A percentile compares a stretch with the other conserved stretches of the same genome.
phyloP scores from a whole-genome alignment of 2,888 invertebrate genomes.

The Leucozona laternaria region DNA sequence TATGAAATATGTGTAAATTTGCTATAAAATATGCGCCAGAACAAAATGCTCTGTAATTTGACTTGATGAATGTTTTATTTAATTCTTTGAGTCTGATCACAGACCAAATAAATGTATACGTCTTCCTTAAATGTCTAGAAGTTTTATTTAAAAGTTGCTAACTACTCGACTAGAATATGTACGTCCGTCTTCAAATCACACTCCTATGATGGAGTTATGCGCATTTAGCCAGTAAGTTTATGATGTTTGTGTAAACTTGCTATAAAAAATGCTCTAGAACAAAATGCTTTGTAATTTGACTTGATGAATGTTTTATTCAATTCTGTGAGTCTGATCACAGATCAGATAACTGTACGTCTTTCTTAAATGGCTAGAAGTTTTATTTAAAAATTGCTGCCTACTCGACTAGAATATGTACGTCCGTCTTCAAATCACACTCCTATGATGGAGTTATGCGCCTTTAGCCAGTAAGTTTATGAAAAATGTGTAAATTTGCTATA shows the following conservation, averaged over 20 bases:
- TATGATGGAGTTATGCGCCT: constrained; percentile 29
- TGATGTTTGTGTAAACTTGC: not conserved
- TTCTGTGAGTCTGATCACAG: not conserved
- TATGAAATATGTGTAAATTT: not conserved
- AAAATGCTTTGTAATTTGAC: constrained; percentile 10
- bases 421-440: not conserved
- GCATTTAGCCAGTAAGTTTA: constrained; percentile 61
- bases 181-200: not conserved
- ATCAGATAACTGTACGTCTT: not conserved
- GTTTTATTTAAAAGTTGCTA: no score
- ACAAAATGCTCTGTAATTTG: not conserved
- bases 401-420: no score
- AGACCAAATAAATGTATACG: not conserved
- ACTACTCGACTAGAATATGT: no score
- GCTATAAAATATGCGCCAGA: not conserved
- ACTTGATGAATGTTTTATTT: not conserved
- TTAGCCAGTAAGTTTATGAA: constrained; percentile 55
- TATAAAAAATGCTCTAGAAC: not conserved
- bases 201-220: constrained; percentile 7
- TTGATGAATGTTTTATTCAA: not conserved
- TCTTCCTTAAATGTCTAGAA: no score
- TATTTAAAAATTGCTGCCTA: no score
- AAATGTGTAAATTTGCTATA: not conserved
- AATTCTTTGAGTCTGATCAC: not conserved
- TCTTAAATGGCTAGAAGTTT: no score